A percentile compares a stretch with the other conserved stretches of the same genome.
Conservation (phyloP, 2,888 invertebrate species). For the Stenurella melanura region DNA sequence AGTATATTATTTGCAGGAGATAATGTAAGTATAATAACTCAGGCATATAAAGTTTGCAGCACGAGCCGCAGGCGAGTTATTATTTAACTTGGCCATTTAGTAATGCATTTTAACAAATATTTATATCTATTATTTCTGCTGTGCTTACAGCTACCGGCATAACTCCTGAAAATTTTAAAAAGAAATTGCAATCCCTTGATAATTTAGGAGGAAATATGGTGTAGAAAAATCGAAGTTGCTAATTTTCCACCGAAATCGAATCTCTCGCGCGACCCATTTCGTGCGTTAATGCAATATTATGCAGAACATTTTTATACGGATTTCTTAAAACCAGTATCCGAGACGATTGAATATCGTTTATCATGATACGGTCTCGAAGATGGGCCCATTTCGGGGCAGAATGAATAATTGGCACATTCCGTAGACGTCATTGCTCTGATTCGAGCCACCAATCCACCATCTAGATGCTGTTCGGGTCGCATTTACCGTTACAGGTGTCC, state of each 20-base stretch:
- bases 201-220: no score
- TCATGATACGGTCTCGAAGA: slow-evolving; percentile 19
- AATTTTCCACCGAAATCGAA: neutral
- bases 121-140: no score
- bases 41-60: no score
- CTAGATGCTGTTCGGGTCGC: slow-evolving; percentile 27
- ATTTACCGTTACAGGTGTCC: slow-evolving; percentile 31
- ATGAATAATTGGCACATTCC: slow-evolving; percentile 40
- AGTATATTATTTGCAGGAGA: no score
- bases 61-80: no score
- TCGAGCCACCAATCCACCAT: slow-evolving; percentile 18
- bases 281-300: slow-evolving; percentile 8
- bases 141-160: no score
- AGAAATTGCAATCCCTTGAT: no score
- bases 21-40: no score
- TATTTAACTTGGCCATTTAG: no score
- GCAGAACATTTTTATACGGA: slow-evolving; percentile 5
- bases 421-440: slow-evolving; percentile 25
- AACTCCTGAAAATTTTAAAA: no score
- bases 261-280: neutral
- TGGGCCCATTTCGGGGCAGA: slow-evolving; percentile 5
- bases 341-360: neutral
- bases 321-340: slow-evolving; percentile 6
- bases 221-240: no score
- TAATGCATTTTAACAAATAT: no score